Conservation (phyloP, 1,140 invertebrate species). For the Hyphantria cunea region DNA sequence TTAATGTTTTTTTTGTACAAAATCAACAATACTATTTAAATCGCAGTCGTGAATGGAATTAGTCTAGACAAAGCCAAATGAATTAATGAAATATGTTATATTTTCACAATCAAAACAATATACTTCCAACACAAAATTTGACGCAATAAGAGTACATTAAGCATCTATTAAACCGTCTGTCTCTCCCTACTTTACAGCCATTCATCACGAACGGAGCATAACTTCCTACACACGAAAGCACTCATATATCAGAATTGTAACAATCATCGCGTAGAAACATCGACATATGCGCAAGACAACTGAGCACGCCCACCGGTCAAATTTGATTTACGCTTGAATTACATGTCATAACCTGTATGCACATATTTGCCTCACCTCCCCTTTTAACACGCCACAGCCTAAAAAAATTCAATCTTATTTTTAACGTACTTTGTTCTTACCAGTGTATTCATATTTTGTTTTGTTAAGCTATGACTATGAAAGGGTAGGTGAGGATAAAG, state of each 20-base stretch:
- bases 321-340: slow-evolving; percentile 81
- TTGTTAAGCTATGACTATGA: slow-evolving; percentile 39
- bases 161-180: slow-evolving; percentile 34
- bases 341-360: slow-evolving; percentile 74
- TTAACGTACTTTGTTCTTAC: not conserved
- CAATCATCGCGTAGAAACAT: slow-evolving; percentile 69
- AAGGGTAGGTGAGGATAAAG: slow-evolving; percentile 30
- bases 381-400: slow-evolving; percentile 40
- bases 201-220: slow-evolving; percentile 68
- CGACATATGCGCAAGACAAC: slow-evolving; percentile 77
- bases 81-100: too few species aligned
- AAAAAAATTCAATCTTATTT: slow-evolving; percentile 27
- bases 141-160: slow-evolving; percentile 8
- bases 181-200: slow-evolving; percentile 53
- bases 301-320: slow-evolving; percentile 71
- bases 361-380: slow-evolving; percentile 45
- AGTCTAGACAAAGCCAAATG: too few species aligned
- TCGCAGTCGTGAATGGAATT: too few species aligned
- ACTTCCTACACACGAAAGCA: slow-evolving; percentile 64
- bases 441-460: slow-evolving; percentile 2
- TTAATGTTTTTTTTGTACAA: too few species aligned
- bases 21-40: too few species aligned
- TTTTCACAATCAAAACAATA: too few species aligned
- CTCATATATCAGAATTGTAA: slow-evolving; percentile 59
- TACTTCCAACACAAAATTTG: slow-evolving; percentile 7